Evolutionary conservation across 1,140 invertebrate species (phyloP), one percentile per base, ranked within the genome.

Genomic region (Limonius californicus): DNA sequence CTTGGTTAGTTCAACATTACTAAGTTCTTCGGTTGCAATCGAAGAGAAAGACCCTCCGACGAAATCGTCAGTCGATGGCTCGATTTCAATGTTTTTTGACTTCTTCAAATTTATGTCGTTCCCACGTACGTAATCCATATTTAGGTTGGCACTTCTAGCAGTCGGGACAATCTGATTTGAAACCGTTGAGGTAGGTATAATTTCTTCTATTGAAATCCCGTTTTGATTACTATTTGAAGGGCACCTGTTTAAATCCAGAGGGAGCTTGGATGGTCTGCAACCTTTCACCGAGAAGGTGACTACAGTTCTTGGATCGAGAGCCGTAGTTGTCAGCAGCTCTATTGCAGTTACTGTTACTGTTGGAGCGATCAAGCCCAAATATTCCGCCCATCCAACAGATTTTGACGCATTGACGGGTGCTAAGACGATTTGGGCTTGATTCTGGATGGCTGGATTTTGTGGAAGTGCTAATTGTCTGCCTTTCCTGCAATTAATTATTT

Each of bases 221-320:
- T 15, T 55, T 7, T 54, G 20, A 18, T 2, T 2, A 56, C 3
- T 9, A n/a, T n/a, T n/a, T n/a, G 32, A 15, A 3, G 62, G 59
- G 54, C 68, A 71, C 21, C 57, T 61, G 23, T 68, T 63, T 32
- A 73, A 60, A 50, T 67, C 70, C 21, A 63, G 20, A 1, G 71
- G 71, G 54, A 73, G 42, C 39, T 55, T 54, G 21, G 60, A 59
- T 16, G 72, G 72, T 54, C 54, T 67, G 47, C 72, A 73, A 23
- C 73, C 74, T 66, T 71, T 73, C 8, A 74, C 64, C 32, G 70
- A 69, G 60, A 69, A 75, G 4, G 72, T 74, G 11, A 75, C 70
- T 8, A 70, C 68, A 6, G 71, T 64, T 32, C 67, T 65, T 23
- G 68, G 66, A 61, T 75, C 72, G 23, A 70, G 18, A 6, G 72